Evolutionary conservation across 2,797 vertebrate genomes (phyloP), one percentile per base, ranked within the genome.

Genomic region (Phalloptychus januarius): DNA sequence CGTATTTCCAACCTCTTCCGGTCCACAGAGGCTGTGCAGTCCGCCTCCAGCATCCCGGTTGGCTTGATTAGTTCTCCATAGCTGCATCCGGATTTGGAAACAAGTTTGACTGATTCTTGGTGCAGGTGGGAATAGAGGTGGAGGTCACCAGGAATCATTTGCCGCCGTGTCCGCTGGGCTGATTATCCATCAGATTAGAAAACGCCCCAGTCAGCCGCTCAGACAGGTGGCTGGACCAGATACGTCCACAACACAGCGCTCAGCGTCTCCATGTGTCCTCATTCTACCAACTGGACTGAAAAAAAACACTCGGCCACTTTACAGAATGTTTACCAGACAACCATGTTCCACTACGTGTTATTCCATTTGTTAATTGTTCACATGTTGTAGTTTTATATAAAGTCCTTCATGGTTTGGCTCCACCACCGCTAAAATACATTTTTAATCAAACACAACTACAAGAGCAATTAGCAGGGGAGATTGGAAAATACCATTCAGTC

Each of bases 111-210:
- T 72, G 67, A 71, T 79, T 79, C 79, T 58, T 67, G 78, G 77
- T 69, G 77, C 31, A 61, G 78, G 50, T 48, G 28, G 36, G 52
- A 79, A 84, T 83, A 56, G 85, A 52, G 65, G 73, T 54, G 36
- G 52, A 74, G 80, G 75, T 44, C 33, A 28, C 76, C 75, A 71
- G 79, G 76, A 89, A 84, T 91, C 85, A 56, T 95, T 94, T 93
- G 93, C 95, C 93, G 94, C 78, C 10, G 83, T 86, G 90, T 94
- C 93, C 89, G 82, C 80, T 25, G 77, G 80, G 90, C 87, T 94
- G 95, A 95, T 95, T 93, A 95, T 88, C 93, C 94, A 93, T 95
- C 95, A 95, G 94, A 94, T 95, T 95, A 95, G 87, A 93, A 90
- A 90, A 91, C 84, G 81, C 87, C 90, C 86, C 89, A 77, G 90